A percentile compares a stretch with the other conserved stretches of the same genome.
Conservation (phyloP, 2,113 vertebrate species). For the Lonchura striata region DNA sequence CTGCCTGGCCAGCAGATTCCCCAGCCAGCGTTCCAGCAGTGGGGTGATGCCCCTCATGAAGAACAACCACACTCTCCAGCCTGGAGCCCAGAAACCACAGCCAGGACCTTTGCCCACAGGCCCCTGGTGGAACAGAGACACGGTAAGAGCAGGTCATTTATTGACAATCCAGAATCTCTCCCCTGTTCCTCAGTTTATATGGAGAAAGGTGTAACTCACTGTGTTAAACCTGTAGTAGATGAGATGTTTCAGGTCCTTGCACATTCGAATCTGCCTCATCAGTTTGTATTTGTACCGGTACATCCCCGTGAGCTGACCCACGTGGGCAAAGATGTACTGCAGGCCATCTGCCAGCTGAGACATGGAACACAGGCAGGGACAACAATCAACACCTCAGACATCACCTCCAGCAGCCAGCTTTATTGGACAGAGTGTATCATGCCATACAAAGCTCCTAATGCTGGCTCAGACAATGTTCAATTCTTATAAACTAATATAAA, state of each 20-base stretch:
- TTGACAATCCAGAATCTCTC: background rate
- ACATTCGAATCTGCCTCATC: slow-evolving; percentile 99
- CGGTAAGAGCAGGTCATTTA: background rate
- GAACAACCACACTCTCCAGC: slow-evolving; percentile 99
- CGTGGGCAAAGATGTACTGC: slow-evolving; percentile 99
- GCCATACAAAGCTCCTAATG: background rate
- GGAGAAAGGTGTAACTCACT: slow-evolving; percentile 72
- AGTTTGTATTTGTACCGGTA: slow-evolving; percentile 99
- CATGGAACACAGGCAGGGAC: background rate
- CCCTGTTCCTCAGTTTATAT: background rate
- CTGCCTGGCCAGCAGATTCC: slow-evolving; percentile 96
- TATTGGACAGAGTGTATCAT: background rate
- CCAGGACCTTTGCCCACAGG: slow-evolving; percentile 98
- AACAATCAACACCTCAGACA: background rate
- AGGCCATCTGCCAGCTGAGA: slow-evolving; percentile 91
- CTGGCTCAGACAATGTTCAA: background rate
- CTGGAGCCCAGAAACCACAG: slow-evolving; percentile 98
- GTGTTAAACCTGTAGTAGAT: slow-evolving; percentile 99
- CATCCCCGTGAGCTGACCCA: slow-evolving; percentile 98
- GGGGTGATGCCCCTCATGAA: slow-evolving; percentile 99
- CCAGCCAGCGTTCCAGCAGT: slow-evolving; percentile 94
- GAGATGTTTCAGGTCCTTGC: slow-evolving; percentile 98
- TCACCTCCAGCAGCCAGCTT: background rate
- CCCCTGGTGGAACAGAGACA: slow-evolving; percentile 74
- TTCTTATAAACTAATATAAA: background rate